These are phyloP conservation scores for Polyodon spathula DNA, from an alignment of 2,113 vertebrate genomes.

Conservation along the genomic window DNA sequence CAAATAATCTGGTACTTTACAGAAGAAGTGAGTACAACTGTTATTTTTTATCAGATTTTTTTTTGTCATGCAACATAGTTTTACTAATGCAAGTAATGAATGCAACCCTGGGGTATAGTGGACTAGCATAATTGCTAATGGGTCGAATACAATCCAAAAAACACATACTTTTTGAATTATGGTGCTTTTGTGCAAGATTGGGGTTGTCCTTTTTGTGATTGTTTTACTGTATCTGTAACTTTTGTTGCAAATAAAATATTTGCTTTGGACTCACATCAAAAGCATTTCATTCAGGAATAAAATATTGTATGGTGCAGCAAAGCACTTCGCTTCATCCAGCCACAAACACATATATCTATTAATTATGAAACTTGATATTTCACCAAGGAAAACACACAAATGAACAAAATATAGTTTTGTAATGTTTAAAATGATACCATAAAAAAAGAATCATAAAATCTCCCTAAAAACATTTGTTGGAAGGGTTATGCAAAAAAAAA, in stretches of 20 bases:
- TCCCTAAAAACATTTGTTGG: too few species aligned
- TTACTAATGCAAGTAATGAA: neutral
- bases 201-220: neutral
- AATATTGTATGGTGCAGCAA: neutral
- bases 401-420: too few species aligned
- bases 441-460: too few species aligned
- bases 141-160: neutral
- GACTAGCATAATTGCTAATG: neutral
- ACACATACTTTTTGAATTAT: neutral
- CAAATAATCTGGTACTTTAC: neutral
- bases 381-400: slow-evolving; percentile 8
- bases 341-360: slow-evolving; percentile 6
- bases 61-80: neutral
- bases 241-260: slow-evolving; percentile 10
- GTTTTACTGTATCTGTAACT: neutral
- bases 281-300: neutral
- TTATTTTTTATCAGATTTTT: neutral
- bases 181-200: neutral
- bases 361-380: slow-evolving; percentile 8
- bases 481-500: too few species aligned
- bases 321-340: neutral
- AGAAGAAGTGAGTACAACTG: neutral
- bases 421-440: too few species aligned
- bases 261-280: neutral
- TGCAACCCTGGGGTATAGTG: neutral